These are phyloP conservation scores for Hermetia illucens DNA, from an alignment of 1,140 invertebrate species.

Conservation along the genomic window DNA sequence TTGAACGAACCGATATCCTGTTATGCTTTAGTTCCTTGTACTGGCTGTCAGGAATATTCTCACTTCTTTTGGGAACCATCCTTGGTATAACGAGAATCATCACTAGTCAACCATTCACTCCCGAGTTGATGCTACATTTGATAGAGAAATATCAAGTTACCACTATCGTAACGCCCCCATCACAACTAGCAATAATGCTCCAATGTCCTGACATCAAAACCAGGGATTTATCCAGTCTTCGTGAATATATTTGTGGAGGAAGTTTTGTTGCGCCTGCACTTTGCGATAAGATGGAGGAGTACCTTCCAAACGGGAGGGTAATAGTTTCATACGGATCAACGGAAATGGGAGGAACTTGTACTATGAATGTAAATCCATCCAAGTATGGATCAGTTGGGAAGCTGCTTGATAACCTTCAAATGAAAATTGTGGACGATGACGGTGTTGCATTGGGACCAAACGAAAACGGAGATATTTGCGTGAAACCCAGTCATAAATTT, in stretches of 20 bases:
- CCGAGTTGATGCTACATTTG: conserved; percentile 22
- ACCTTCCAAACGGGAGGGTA: conserved; percentile 2
- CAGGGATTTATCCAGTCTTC: conserved; percentile 14
- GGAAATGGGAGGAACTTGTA: background rate
- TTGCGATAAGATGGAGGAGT: background rate
- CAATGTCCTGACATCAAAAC: conserved; percentile 17
- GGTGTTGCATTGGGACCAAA: conserved; percentile 32
- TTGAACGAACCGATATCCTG: conserved; percentile 23
- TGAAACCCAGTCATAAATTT: conserved; percentile 35
- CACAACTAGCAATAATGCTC: conserved; percentile 16
- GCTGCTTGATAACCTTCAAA: conserved; percentile 12
- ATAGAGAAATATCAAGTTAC: conserved; percentile 24
- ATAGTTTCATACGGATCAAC: conserved; percentile 4
- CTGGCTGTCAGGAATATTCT: conserved; percentile 22
- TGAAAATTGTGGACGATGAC: conserved; percentile 28
- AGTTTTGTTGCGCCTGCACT: background rate
- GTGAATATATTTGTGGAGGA: conserved; percentile 3
- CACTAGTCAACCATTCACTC: conserved; percentile 18
- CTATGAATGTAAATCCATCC: background rate
- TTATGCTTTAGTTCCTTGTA: conserved; percentile 27
- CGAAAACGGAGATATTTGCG: conserved; percentile 40
- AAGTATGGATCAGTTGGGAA: conserved; percentile 1
- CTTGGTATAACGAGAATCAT: conserved; percentile 23
- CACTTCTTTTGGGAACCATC: conserved; percentile 22
- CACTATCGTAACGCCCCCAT: conserved; percentile 18